Evolutionary conservation across 1,140 invertebrate genomes (phyloP), one percentile per base, ranked within the genome.

Genomic region (Anastrepha obliqua): DNA sequence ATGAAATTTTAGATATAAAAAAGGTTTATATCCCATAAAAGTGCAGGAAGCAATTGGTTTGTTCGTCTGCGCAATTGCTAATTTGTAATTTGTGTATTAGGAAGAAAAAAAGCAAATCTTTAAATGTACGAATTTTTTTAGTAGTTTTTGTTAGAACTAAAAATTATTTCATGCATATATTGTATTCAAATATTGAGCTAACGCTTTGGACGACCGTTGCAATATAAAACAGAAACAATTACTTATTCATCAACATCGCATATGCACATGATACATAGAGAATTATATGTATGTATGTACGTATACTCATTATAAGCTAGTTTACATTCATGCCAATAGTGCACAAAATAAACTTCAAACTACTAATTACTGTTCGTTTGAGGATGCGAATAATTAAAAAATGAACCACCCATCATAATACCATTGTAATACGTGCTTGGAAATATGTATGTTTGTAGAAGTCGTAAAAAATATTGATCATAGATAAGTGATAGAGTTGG

Each of bases 301-400:
- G 15, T 62, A 62, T 62, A n/a, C 15, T 5, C 60, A n/a, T 4
- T 15, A 17, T 4, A 62, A 4, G 11, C 9, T 62, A 74, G 44
- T 74, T n/a, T 44, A 42, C 67, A 74, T 74, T 74, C 67, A 74
- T 74, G 67, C 67, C 67, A 74, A 74, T 47, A 65, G 39, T 74
- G 15, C 39, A 74, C 11, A 13, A 44, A 74, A 3, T 15, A 42
- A 47, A 42, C 8, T 42, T 17, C 15, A 17, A 47, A 47, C 11
- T 62, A 62, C 15, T 5, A 15, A 62, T 62, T 62, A 11, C 8
- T 4, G 60, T 11, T 62, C 4, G 11, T 62, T 8, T 62, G 17
- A 62, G 60, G 4, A 13, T 62, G 15, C 1, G 15, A 55, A 55
- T n/a, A 13, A 62, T 62, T 4, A 13, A 62, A 62, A 17, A 4